Percentiles rank a stretch among this genome's conserved stretches.
phyloP scores from a whole-genome alignment of 2,888 invertebrate species.

The Latheticus oryzae region DNA sequence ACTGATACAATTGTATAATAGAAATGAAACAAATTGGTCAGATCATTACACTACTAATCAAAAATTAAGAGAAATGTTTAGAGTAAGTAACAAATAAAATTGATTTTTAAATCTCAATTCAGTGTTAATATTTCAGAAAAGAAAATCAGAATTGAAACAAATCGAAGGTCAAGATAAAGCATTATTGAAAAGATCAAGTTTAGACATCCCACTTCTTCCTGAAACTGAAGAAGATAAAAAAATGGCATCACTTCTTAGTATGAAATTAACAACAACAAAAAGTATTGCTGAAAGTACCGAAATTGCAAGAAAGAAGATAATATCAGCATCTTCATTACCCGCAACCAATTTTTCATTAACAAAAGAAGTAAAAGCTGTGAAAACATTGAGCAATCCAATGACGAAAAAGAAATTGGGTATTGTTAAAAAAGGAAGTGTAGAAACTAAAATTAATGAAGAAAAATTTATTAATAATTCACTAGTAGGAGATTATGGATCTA shows the following conservation, averaged over 20 bases:
- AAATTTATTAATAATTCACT: too few species aligned
- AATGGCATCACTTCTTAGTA: conserved; percentile 80
- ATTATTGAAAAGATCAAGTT: conserved; percentile 79
- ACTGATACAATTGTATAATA: conserved; percentile 79
- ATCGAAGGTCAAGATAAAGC: conserved; percentile 71
- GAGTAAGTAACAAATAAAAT: conserved; percentile 71
- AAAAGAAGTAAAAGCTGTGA: conserved; percentile 61
- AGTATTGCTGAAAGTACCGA: conserved; percentile 70
- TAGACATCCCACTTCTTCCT: conserved; percentile 81
- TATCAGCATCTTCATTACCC: conserved; percentile 60
- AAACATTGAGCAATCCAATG: conserved; percentile 51
- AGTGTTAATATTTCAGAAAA: conserved; percentile 66
- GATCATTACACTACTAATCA: conserved; percentile 95
- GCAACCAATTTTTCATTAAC: conserved; percentile 56
- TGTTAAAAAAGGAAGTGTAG: conserved; percentile 44
- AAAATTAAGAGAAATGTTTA: conserved; percentile 83
- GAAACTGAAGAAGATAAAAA: conserved; percentile 85
- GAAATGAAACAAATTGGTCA: conserved; percentile 86
- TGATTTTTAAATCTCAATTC: neutral
- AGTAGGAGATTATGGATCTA: conserved; percentile 59
- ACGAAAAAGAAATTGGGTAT: conserved; percentile 51
- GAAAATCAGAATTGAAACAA: conserved; percentile 80
- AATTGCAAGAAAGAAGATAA: conserved; percentile 56
- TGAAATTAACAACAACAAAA: conserved; percentile 73
- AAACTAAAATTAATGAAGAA: too few species aligned